Percentiles rank a stretch among this genome's conserved stretches.
Conservation (phyloP, 2,113 vertebrate species). For the Crotalus viridis region DNA sequence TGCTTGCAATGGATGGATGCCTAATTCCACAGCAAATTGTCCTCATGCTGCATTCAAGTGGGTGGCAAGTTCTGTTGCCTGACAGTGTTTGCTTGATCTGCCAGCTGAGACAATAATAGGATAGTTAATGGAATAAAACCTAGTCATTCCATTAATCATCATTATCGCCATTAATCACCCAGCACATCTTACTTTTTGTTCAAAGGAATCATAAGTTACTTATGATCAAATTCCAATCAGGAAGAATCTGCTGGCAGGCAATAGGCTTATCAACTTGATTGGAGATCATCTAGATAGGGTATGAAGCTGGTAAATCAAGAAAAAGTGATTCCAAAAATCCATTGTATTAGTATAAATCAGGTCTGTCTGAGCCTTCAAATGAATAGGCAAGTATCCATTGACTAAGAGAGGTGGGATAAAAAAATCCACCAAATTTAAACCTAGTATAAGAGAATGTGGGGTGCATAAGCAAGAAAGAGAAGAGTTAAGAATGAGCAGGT, state of each 20-base stretch:
- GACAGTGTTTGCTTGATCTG: not conserved
- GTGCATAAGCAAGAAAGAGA: not conserved
- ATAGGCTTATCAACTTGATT: not conserved
- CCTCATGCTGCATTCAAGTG: not conserved
- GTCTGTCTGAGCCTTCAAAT: not conserved
- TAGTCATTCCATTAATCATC: conserved; percentile 6
- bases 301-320: not conserved
- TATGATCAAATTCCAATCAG: not conserved
- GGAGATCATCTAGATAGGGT: not conserved
- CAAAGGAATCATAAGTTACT: not conserved
- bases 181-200: not conserved
- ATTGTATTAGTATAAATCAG: not conserved
- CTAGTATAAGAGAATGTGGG: not conserved
- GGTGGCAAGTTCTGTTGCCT: conserved; percentile 14
- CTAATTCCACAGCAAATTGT: not conserved
- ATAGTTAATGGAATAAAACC: not conserved
- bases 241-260: not conserved
- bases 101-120: conserved; percentile 6
- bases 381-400: not conserved
- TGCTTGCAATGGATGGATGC: not conserved
- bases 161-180: not conserved
- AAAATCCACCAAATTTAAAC: not conserved
- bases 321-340: not conserved
- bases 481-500: not conserved
- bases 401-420: not conserved